phyloP scores from a whole-genome alignment of 1,140 invertebrate genomes.

The Fopius arisanus region DNA sequence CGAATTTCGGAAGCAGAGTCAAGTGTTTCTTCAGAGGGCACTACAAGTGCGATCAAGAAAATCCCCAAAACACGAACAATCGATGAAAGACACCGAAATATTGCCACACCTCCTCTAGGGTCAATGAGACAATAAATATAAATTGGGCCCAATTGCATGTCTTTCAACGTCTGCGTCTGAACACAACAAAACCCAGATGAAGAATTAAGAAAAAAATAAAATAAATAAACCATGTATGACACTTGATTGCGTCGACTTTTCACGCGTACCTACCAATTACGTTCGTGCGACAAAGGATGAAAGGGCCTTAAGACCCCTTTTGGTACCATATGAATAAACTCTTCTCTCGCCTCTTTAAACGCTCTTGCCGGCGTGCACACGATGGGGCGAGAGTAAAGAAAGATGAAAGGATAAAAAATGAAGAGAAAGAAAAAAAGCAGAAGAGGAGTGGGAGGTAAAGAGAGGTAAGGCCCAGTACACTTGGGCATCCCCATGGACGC shows the following conservation, averaged over 20 bases:
- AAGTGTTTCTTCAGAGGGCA: conserved; percentile 19
- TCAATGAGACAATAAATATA: not conserved
- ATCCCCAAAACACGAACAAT: not conserved
- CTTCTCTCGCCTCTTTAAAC: conserved; percentile 15
- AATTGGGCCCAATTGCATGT: not conserved
- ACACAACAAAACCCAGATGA: not conserved
- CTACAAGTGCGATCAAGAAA: not conserved
- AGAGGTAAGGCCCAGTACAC: not conserved
- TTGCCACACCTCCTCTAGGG: not conserved
- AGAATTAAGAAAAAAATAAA: not conserved
- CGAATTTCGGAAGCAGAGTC: conserved; percentile 39
- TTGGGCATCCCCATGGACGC: conserved; percentile 39
- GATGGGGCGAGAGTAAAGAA: conserved; percentile 22
- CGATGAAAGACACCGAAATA: not conserved
- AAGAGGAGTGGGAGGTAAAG: conserved; percentile 1
- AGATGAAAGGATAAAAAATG: conserved; percentile 28
- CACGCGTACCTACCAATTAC: conserved; percentile 25
- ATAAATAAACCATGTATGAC: not conserved
- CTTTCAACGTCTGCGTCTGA: not conserved
- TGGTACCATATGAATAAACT: conserved; percentile 20
- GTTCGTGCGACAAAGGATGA: conserved; percentile 25
- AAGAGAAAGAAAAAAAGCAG: conserved; percentile 18
- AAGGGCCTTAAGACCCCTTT: conserved; percentile 2
- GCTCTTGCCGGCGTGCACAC: not conserved
- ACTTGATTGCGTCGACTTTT: conserved; percentile 26